Base-by-base conservation (phyloP, 2,113 vertebrate species). In the Phaetusa simplex region DNA sequence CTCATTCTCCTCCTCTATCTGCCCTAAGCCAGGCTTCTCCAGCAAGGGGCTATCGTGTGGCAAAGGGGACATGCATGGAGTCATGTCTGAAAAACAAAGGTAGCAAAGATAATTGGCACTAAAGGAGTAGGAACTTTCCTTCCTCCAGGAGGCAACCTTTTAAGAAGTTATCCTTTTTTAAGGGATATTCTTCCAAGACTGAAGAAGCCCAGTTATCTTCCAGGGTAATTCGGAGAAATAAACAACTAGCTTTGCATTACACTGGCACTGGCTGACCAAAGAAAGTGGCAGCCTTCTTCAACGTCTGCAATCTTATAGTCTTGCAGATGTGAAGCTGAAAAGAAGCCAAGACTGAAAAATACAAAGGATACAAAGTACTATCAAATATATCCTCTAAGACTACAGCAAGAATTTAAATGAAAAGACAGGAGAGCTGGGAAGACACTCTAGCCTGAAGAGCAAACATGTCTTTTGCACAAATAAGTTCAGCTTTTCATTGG, bases 31-130 rank as follows among this genome's bases (percentile, higher is more conserved):
- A 90, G 98, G 97, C 53, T 98, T 99, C 96, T 99, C 99, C 97
- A 98, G 70, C 90, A 98, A 94, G 30, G 98, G 97, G 67, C 97
- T 98, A 70, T 99, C 99, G 67, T 98, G 98, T 88, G 99, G 99
- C 96, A 99, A 96, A 80, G 99, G 99, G 76, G 99, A 99, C 97
- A 99, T 99, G 97, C 99, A 99, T 16, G 99, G 99, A 74, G 99
- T 99, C 98, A 99, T 98, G 98, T 99, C 99, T 99, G 95, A 71
- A 97, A 85, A 92, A 90, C 14, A 89, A 79, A 97, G 72, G 82
- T 22, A 98, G 93, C 49, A 95, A 93, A 93, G 43, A 89, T 65
- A 69, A 67, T 45, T 52, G 32, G 36, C 69, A 88, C 71, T 81
- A 38, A 76, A 67, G 79, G 83, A 95, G 43, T 26, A 92, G 71